Conservation (phyloP, 2,888 invertebrate species). For the Osmoderma eremita region DNA sequence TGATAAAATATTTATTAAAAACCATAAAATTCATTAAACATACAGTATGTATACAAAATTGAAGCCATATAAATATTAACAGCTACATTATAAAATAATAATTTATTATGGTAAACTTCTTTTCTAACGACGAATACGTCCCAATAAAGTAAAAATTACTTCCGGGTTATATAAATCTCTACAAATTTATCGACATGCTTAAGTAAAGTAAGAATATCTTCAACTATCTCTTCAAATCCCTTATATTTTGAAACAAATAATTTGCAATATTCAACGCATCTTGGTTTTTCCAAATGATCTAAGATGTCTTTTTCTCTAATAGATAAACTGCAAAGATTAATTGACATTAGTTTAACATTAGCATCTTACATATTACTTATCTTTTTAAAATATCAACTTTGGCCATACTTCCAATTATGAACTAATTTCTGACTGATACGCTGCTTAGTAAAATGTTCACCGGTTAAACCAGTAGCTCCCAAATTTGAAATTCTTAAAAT, state of each 20-base stretch:
- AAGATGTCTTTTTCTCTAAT: slow-evolving; percentile 41
- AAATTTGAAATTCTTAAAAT: too few species aligned
- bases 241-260: slow-evolving; percentile 40
- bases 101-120: background rate
- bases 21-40: too few species aligned
- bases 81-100: background rate
- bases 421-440: too few species aligned
- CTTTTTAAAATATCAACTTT: too few species aligned
- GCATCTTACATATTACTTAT: background rate
- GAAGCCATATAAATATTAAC: background rate
- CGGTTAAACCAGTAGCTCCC: too few species aligned
- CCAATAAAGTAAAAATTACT: background rate
- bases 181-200: slow-evolving; percentile 45
- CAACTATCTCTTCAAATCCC: slow-evolving; percentile 37
- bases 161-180: slow-evolving; percentile 36
- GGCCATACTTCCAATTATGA: too few species aligned
- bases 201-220: slow-evolving; percentile 40
- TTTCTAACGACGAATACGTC: too few species aligned
- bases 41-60: background rate
- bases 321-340: slow-evolving; percentile 43
- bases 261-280: slow-evolving; percentile 31
- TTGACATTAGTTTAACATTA: background rate
- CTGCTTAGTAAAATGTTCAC: too few species aligned
- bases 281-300: slow-evolving; percentile 36
- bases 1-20: too few species aligned